These are phyloP conservation scores for Microchrysa polita DNA, from an alignment of 2,888 invertebrate genomes.

Conservation along the genomic window DNA sequence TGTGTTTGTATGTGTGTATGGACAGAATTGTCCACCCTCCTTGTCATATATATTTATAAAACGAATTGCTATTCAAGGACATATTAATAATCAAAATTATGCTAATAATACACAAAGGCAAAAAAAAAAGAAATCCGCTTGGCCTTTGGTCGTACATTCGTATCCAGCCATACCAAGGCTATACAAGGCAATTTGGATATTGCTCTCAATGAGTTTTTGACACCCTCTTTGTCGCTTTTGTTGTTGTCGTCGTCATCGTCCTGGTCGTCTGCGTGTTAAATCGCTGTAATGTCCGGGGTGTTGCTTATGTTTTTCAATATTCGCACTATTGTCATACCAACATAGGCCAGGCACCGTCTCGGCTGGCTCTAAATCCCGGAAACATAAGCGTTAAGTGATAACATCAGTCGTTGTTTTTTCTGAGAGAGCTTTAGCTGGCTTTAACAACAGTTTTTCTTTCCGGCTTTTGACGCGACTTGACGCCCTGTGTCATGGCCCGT, in stretches of 20 bases:
- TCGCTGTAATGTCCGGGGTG: conserved; percentile 12
- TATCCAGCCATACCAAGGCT: neutral
- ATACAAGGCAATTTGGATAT: neutral
- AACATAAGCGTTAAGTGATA: conserved; percentile 27
- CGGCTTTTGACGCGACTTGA: neutral
- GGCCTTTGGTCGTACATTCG: conserved; percentile 18
- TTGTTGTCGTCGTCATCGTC: neutral
- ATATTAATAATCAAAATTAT: conserved; percentile 36
- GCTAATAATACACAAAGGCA: conserved; percentile 24
- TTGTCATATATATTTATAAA: no score
- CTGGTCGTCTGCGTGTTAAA: conserved; percentile 24
- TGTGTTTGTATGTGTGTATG: no score
- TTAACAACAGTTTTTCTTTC: conserved; percentile 20
- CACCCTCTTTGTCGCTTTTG: neutral
- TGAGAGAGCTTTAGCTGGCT: conserved; percentile 8
- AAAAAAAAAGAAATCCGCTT: conserved; percentile 1
- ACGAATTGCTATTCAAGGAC: conserved; percentile 5
- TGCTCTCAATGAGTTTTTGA: neutral
- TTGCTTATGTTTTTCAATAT: conserved; percentile 15
- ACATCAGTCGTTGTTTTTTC: conserved; percentile 17
- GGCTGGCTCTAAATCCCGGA: conserved; percentile 34
- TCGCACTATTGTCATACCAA: neutral
- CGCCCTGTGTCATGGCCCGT: neutral
- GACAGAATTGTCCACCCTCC: neutral
- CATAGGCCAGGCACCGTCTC: no score